Evolutionary conservation across 2,888 invertebrate genomes (phyloP), one percentile per base, ranked within the genome.

Genomic region (Caenorhabditis panamensis): DNA sequence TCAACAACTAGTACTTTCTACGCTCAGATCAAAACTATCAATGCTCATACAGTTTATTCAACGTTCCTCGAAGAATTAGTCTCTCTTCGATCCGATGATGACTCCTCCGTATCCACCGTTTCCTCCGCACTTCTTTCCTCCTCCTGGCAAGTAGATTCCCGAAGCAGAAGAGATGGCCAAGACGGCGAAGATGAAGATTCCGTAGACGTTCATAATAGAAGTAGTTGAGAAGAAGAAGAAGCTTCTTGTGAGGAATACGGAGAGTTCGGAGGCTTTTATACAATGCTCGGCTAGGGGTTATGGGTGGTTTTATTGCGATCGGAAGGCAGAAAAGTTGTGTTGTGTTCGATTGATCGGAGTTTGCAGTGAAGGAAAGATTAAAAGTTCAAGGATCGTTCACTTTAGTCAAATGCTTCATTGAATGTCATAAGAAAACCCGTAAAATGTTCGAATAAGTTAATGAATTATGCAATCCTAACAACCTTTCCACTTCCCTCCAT

Each of bases 121-220:
- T 28, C 67, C 58, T 11, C 61, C 61, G 53, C 69, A 61, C 37
- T 47, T 69, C 26, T 51, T 69, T 11, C 41, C 41, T 28, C 63
- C 63, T 18, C 56, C 58, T 20, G 37, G 24, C 31, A 72, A 2
- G 56, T 26, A 31, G 49, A 72, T 58, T 54, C 63, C 53, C n/a
- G 72, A 72, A 16, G 44, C 72, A 6, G 72, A 72, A 26, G 72
- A 56, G 37, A 64, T 58, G 37, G 72, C 72, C 36, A 72, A 47
- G n/a, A 63, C 31, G 37, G 72, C 72, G 58, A 72, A 64, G 26
- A 62, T 22, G 54, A 67, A 54, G 54, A 75, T 16, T 4, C 67
- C 59, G 61, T 62, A 67, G 63, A 77, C 54, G 63, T 68, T 77
- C 77, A 68, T 67, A 11, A 24, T 62, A 44, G 28, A 24, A 47